These are phyloP conservation scores for Strigamia crassipes DNA, from an alignment of 2,888 invertebrate genomes.

Conservation along the genomic window DNA sequence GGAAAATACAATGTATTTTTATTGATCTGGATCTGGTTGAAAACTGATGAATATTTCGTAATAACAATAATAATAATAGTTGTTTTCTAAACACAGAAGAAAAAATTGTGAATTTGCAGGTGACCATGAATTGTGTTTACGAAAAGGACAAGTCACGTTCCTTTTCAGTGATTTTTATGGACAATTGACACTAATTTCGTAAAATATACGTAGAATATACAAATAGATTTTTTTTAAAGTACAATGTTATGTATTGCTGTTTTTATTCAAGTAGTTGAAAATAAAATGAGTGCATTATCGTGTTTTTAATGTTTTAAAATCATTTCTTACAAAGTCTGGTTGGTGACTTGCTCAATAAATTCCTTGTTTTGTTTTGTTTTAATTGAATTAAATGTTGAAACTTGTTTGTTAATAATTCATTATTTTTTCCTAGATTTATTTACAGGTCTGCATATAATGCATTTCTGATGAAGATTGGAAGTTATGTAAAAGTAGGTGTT, in stretches of 20 bases:
- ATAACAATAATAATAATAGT: no score
- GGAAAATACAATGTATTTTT: conserved; percentile 18
- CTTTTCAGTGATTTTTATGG: neutral
- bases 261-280: neutral
- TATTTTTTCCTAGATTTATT: neutral
- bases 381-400: neutral
- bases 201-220: neutral
- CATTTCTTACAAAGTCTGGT: neutral
- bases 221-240: neutral
- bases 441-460: neutral
- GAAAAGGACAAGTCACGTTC: neutral
- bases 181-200: conserved; percentile 10
- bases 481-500: neutral
- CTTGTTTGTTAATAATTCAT: neutral
- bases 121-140: neutral
- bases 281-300: neutral
- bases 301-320: neutral
- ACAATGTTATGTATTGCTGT: neutral
- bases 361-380: neutral
- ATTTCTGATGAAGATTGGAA: neutral
- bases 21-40: neutral
- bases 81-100: neutral
- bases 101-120: neutral
- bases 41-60: neutral
- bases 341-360: neutral